Base-by-base conservation (phyloP, 2,888 invertebrate genomes). In the Amphipoea oculea region DNA sequence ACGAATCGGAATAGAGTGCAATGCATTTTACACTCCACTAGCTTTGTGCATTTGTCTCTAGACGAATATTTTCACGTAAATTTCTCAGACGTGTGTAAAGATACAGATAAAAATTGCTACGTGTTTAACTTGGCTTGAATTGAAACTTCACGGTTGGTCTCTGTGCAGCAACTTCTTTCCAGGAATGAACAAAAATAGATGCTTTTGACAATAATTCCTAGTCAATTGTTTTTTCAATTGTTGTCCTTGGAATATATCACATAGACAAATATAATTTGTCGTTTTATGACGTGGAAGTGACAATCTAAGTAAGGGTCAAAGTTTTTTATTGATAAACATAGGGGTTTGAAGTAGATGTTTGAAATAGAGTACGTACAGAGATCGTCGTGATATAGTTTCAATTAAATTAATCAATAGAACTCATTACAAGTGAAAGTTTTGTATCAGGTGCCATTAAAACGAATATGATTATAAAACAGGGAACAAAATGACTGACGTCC, bases 401-500 rank as follows among this genome's bases (percentile, higher is more conserved):
- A 54, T 9, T 57, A 51, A 73, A 57, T 48, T n/a, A 11, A 20
- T 11, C 6, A 29, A 4, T 23, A 23, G 6, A 40, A 76, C 6
- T 69, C 9, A 20, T 42, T 48, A 29, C 0, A 36, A 51, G 4
- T 4, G 6, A 48, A 45, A 40, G 9, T n/a, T 36, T 40, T 12
- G 6, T 6, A 36, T 70, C 54, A 40, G 5, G 17, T 29, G 9
- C 1, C 12, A 62, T 29, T 42, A 36, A 69, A 82, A 60, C 20
- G 6, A 54, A 23, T 4, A 60, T 57, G 1, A 51, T 75, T 65
- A 74, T 60, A 29, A 72, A 72, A 78, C 63, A 48, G 2, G 5
- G 7, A n/a, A 71, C 72, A 65, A 83, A 65, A 78, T 82, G 51
- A 85, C 45, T 84, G 81, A 84, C 83, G 73, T 74, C 68, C 81